A percentile compares a stretch with the other conserved stretches of the same genome.
Conservation (phyloP, 2,113 vertebrate species). For the Micronycteris hirsuta region DNA sequence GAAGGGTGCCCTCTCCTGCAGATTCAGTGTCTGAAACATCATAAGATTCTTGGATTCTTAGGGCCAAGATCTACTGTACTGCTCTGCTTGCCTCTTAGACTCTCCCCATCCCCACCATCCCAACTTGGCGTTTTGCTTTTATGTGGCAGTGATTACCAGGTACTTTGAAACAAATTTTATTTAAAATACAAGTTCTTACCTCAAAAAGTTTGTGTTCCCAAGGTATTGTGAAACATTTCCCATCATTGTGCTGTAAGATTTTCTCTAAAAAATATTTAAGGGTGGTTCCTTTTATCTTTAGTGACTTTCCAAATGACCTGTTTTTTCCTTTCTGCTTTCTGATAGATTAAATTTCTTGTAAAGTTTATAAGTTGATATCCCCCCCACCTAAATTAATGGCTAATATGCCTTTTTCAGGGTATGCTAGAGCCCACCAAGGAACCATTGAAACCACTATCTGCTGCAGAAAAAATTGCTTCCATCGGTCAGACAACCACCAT, state of each 20-base stretch:
- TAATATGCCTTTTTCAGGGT: constrained; percentile 81
- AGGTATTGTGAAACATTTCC: constrained; percentile 2
- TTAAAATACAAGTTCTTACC: constrained; percentile 8
- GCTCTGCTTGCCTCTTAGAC: background rate
- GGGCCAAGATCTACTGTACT: background rate
- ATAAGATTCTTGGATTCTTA: background rate
- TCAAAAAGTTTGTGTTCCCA: background rate
- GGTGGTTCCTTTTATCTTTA: background rate
- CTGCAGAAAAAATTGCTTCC: constrained; percentile 91
- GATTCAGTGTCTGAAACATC: background rate
- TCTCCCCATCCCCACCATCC: background rate
- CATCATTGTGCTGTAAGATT: background rate
- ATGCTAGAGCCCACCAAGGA: constrained; percentile 96
- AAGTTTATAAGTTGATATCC: background rate
- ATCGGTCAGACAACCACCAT: constrained; percentile 86
- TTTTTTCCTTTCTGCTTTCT: background rate
- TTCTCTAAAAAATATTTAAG: constrained; percentile 44
- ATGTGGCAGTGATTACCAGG: background rate
- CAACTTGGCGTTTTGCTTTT: background rate
- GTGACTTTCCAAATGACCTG: constrained; percentile 6
- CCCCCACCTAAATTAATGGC: background rate
- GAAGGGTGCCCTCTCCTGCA: background rate
- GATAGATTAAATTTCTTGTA: background rate
- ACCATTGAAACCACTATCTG: constrained; percentile 87
- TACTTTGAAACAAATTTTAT: background rate